Conservation (phyloP, 2,888 invertebrate species). For the Fragum sueziense region DNA sequence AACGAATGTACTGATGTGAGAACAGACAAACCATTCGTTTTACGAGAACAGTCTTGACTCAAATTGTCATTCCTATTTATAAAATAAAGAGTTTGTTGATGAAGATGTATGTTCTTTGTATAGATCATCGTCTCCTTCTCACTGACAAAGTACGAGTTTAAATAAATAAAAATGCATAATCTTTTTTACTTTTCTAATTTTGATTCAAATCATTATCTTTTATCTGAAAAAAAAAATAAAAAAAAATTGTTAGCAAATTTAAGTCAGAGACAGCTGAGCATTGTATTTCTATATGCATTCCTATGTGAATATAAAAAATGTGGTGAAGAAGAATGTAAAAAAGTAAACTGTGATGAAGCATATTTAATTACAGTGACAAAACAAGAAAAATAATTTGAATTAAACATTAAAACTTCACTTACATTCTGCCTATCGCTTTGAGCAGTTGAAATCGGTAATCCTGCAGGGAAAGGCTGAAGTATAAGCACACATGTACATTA, state of each 20-base stretch:
- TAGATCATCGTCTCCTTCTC: constrained; percentile 3
- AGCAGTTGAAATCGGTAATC: too few relatives aligned
- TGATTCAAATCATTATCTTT: constrained; percentile 12
- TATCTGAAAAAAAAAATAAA: constrained; percentile 12
- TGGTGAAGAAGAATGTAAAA: too few relatives aligned
- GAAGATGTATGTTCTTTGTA: background rate
- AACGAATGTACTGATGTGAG: background rate
- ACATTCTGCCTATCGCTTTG: too few relatives aligned
- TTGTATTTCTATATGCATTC: constrained; percentile 22
- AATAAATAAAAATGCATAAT: too few relatives aligned
- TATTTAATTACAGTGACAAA: too few relatives aligned
- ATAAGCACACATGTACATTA: too few relatives aligned
- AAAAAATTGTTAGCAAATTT: constrained; percentile 24
- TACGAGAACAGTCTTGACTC: background rate
- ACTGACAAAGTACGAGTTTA: background rate
- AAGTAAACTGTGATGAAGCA: too few relatives aligned
- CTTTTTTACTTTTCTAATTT: constrained; percentile 55
- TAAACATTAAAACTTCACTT: too few relatives aligned
- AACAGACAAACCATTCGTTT: background rate
- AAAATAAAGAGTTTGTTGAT: constrained; percentile 35
- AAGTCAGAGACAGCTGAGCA: constrained; percentile 4
- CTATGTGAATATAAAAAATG: background rate
- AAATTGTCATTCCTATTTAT: constrained; percentile 18
- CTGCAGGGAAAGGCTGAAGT: too few relatives aligned
- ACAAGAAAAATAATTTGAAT: constrained; percentile 25